Base-by-base conservation (phyloP, 2,113 vertebrate genomes). In the Myotis brandtii region DNA sequence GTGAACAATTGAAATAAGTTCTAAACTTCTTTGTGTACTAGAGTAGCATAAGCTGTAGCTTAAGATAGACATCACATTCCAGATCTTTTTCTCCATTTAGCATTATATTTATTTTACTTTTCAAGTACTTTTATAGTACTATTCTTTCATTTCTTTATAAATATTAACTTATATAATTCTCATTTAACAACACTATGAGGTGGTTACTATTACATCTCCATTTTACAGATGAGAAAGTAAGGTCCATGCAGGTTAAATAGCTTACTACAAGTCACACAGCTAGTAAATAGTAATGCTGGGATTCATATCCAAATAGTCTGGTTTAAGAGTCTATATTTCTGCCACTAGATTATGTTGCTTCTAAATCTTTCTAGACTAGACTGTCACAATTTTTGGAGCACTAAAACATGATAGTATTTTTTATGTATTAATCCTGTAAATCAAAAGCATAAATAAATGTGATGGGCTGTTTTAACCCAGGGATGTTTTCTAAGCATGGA, bases 81-180 rank as follows among this genome's bases (percentile, higher is more conserved):
- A 86, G 30, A 23, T 86, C 52, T 86, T 13, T 93, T 67, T 66
- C 37, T 80, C 20, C 40, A 27, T 72, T 87, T 75, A 54, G n/a
- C 13, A 73, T 37, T 91, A 80, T 16, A 30, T 80, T 32, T 56
- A 48, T 66, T 92, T 75, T 92, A 52, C 54, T 77, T 59, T 72
- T 59, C 37, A 82, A 62, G 37, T 82, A 27, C 37, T 72, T 80
- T 72, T 40, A 52, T 43, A 82, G 23, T 73, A 82, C 9, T 79
- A 52, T 81, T 10, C 37, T 88, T 75, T 94, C 67, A 7, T 52
- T 89, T 66, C 37, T 89, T 83, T 76, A 23, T 43, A 46, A 54
- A 66, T 72, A 34, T 93, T 88, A 88, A 73, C 56, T 54, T 34
- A 66, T 66, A 30, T n/a, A 66, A 67, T 76, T 89, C n/a, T 82